Percentiles rank a stretch among this genome's conserved stretches.
Evolutionary conservation across 1,140 invertebrate genomes (phyloP).

Genomic region (Oryzaephilus surinamensis): DNA sequence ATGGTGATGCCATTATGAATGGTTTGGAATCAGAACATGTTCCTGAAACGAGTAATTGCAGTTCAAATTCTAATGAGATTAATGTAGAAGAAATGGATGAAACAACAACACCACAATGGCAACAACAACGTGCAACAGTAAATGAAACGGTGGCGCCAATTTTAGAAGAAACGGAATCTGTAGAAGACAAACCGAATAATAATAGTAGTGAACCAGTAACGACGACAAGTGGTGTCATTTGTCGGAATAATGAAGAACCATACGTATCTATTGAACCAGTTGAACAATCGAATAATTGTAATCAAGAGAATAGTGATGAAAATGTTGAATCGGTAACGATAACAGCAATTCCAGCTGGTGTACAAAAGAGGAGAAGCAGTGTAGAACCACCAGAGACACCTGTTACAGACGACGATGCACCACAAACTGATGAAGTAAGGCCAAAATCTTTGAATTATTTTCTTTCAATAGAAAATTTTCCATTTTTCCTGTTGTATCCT

Average conservation of each 20-base stretch:
- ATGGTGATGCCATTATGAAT: conserved; percentile 54
- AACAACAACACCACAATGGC: conserved; percentile 39
- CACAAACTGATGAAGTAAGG: no score
- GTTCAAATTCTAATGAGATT: conserved; percentile 49
- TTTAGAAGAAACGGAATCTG: background rate
- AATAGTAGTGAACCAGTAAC: background rate
- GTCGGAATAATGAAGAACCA: conserved; percentile 14
- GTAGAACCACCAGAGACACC: conserved; percentile 18
- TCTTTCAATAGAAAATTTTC: no score
- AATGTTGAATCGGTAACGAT: conserved; percentile 24
- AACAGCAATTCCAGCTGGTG: conserved; percentile 24
- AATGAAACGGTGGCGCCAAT: conserved; percentile 1
- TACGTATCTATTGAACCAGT: conserved; percentile 24
- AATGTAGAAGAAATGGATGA: conserved; percentile 62
- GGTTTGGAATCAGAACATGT: conserved; percentile 37
- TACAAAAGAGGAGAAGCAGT: conserved; percentile 25
- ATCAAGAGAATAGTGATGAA: conserved; percentile 8
- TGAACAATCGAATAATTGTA: background rate
- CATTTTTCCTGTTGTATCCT: no score
- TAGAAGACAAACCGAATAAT: background rate
- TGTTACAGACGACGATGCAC: conserved; percentile 3
- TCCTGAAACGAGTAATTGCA: conserved; percentile 46
- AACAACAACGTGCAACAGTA: conserved; percentile 2
- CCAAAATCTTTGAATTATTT: no score
- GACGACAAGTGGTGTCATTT: conserved; percentile 9